Percentiles rank a stretch among this genome's conserved stretches.
These are phyloP conservation scores for Acrocephalus kingi DNA, from an alignment of 2,113 vertebrate species.

Conservation along the genomic window DNA sequence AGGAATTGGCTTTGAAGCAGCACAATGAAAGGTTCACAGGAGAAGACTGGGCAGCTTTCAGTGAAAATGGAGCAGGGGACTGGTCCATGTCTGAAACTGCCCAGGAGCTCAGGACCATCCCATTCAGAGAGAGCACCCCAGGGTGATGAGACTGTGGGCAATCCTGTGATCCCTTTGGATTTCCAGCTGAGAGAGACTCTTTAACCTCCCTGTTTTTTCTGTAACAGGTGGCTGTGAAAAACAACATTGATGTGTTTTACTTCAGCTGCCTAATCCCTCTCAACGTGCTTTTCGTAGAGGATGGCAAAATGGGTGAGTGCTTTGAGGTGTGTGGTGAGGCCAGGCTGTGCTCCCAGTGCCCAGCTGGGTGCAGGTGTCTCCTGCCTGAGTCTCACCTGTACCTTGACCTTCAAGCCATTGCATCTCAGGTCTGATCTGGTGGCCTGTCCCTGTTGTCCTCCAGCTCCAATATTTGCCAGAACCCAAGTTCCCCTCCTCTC, in stretches of 20 bases:
- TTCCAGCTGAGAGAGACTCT: neutral
- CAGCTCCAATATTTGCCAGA: neutral
- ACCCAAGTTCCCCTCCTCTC: neutral
- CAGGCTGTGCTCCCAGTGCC: neutral
- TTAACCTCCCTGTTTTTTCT: conserved; percentile 47
- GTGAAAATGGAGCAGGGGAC: neutral
- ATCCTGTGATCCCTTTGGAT: neutral
- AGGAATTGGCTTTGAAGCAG: neutral
- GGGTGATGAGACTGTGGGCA: neutral
- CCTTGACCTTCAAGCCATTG: neutral
- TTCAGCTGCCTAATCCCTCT: conserved; percentile 98
- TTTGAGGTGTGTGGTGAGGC: neutral
- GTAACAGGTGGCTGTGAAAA: conserved; percentile 96
- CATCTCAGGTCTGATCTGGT: neutral
- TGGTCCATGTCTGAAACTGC: neutral
- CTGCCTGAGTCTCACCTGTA: neutral
- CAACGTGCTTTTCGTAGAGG: conserved; percentile 97
- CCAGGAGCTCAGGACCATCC: neutral
- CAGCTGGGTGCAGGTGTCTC: neutral
- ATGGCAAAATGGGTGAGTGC: conserved; percentile 97
- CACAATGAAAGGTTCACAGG: neutral
- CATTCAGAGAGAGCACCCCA: neutral
- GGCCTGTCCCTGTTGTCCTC: neutral
- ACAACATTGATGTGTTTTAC: conserved; percentile 99
- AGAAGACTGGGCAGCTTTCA: neutral